Base-by-base conservation (phyloP, 2,113 vertebrate genomes). In the Macrotus californicus region DNA sequence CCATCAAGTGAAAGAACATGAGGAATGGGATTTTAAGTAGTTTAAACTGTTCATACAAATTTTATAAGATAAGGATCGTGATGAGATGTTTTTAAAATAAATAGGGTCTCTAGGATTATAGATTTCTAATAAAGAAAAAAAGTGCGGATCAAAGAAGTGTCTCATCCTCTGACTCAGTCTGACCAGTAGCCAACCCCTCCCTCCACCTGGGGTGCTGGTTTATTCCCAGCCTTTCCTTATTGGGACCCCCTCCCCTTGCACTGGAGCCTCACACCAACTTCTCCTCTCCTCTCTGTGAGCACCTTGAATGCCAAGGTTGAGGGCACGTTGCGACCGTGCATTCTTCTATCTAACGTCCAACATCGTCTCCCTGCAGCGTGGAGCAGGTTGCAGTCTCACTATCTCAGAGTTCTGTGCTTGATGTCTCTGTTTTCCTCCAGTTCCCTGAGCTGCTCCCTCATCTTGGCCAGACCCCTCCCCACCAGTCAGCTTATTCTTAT, bases 1-100 rank as follows among this genome's bases (percentile, higher is more conserved):
- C 19, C 36, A n/a, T 83, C 61, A 41, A 79, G 39, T 77, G 64
- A 83, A 81, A 82, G 52, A 94, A 89, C 83, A 54, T 48, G 24
- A 22, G 92, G 59, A 82, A 41, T 75, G 50, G 34, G 14, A n/a
- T 92, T 89, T 93, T 95, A 91, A 93, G 54, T 82, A 64, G n/a
- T 91, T 88, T 76, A 91, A 80, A 64, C 46, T 73, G 36, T 75
- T 93, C 16, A 81, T 6, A 76, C 34, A 91, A 0, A 72, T 80
- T 75, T 88, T 39, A 1, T 70, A 80, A 84, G 10, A 52, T 91
- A 52, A 24, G 34, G 48, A 41, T 85, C 70, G n/a, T 69, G 22
- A 8, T 93, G 29, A 64, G 31, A 56, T 75, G 48, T n/a, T 69
- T 85, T 93, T 26, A 81, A 81, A 73, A 13, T 73, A 83, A 89